Percentiles rank a stretch among this genome's conserved stretches.
These are phyloP conservation scores for Theretra japonica DNA, from an alignment of 2,888 invertebrate species.

Conservation along the genomic window DNA sequence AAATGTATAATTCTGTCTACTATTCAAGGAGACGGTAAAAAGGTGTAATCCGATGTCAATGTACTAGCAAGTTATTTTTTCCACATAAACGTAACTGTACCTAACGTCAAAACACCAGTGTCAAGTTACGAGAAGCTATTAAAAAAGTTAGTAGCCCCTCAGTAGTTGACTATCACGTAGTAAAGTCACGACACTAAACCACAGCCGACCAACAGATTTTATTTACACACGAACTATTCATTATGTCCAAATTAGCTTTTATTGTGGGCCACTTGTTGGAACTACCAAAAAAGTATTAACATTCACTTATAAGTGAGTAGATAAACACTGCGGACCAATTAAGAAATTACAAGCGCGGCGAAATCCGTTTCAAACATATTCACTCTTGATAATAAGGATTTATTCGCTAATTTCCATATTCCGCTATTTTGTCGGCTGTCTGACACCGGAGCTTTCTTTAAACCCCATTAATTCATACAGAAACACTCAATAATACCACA, in stretches of 20 bases:
- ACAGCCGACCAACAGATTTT: slow-evolving; percentile 44
- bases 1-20: too few species aligned
- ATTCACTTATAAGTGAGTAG: slow-evolving; percentile 17
- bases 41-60: too few species aligned
- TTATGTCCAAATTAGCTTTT: slow-evolving; percentile 40
- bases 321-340: slow-evolving; percentile 10
- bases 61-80: slow-evolving; percentile 34
- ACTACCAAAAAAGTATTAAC: slow-evolving; percentile 8
- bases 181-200: slow-evolving; percentile 43
- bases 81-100: slow-evolving; percentile 41
- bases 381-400: neutral
- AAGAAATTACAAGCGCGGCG: neutral
- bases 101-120: slow-evolving; percentile 26
- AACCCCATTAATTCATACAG: slow-evolving; percentile 27
- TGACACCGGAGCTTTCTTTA: neutral
- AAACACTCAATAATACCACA: slow-evolving; percentile 34
- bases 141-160: slow-evolving; percentile 14
- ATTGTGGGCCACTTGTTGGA: slow-evolving; percentile 31
- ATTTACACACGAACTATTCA: slow-evolving; percentile 44
- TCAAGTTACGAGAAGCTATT: slow-evolving; percentile 17
- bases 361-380: neutral
- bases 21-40: too few species aligned
- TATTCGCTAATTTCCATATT: slow-evolving; percentile 22
- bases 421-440: slow-evolving; percentile 9
- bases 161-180: slow-evolving; percentile 32